These are phyloP conservation scores for Ptilodon capucinus DNA, from an alignment of 2,888 invertebrate genomes.

Conservation along the genomic window DNA sequence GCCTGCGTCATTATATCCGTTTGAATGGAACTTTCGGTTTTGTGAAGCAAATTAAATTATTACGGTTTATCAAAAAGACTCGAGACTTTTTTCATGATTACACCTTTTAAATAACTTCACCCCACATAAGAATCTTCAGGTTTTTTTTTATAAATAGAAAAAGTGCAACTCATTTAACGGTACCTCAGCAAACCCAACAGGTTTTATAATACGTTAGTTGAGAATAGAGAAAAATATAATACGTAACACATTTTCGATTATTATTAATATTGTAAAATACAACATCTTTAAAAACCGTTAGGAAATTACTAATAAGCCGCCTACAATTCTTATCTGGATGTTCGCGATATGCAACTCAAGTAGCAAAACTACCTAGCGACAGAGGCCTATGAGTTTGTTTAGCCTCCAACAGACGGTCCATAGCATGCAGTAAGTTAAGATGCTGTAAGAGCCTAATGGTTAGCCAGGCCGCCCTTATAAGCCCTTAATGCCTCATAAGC, in stretches of 20 bases:
- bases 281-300: too few species aligned
- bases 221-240: neutral
- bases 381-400: too few species aligned
- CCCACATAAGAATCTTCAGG: constrained; percentile 1
- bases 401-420: constrained; percentile 13
- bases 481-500: too few species aligned
- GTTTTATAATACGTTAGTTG: constrained; percentile 8
- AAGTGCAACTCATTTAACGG: constrained; percentile 50
- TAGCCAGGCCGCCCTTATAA: too few species aligned
- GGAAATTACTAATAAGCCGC: too few species aligned
- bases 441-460: constrained; percentile 54
- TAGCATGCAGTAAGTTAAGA: constrained; percentile 56
- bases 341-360: too few species aligned
- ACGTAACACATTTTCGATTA: neutral
- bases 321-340: too few species aligned
- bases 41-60: constrained; percentile 63
- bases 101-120: constrained; percentile 25
- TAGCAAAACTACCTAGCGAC: too few species aligned
- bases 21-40: constrained; percentile 57
- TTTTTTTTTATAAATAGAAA: constrained; percentile 3
- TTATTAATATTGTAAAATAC: neutral
- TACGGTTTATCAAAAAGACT: constrained; percentile 42
- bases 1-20: constrained; percentile 54
- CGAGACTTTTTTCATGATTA: constrained; percentile 41
- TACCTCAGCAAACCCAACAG: constrained; percentile 17